Evolutionary conservation across 2,113 vertebrate species (phyloP).

Genomic region (Arvicanthis niloticus): DNA sequence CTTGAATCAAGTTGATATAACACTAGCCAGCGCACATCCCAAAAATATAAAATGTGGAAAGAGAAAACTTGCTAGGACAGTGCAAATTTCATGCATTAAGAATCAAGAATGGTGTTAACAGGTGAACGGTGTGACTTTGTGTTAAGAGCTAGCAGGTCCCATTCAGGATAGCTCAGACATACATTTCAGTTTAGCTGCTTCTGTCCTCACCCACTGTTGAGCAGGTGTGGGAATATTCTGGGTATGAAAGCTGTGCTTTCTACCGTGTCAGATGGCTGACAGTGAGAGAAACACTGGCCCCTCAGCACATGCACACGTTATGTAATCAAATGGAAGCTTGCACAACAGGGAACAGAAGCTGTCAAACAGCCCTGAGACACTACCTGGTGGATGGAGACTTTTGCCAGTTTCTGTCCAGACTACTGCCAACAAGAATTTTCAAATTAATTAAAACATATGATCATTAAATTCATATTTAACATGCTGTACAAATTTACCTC

Average conservation of each 20-base stretch:
- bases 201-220: not conserved
- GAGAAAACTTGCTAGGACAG: not conserved
- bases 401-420: conserved; percentile 38
- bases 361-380: not conserved
- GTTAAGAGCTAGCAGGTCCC: not conserved
- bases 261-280: not conserved
- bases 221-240: not conserved
- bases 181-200: conserved; percentile 1
- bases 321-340: not conserved
- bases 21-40: not conserved
- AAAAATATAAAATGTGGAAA: not conserved
- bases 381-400: not conserved
- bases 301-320: not conserved
- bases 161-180: not conserved
- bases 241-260: not conserved
- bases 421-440: conserved; percentile 63
- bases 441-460: conserved; percentile 74
- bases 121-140: not conserved
- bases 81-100: not conserved
- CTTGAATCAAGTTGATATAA: not conserved
- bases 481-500: conserved; percentile 7
- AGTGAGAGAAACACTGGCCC: not conserved
- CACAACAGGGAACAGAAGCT: not conserved
- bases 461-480: conserved; percentile 54
- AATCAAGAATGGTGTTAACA: not conserved